phyloP scores from a whole-genome alignment of 2,888 invertebrate genomes.

The Apamea epomidion region DNA sequence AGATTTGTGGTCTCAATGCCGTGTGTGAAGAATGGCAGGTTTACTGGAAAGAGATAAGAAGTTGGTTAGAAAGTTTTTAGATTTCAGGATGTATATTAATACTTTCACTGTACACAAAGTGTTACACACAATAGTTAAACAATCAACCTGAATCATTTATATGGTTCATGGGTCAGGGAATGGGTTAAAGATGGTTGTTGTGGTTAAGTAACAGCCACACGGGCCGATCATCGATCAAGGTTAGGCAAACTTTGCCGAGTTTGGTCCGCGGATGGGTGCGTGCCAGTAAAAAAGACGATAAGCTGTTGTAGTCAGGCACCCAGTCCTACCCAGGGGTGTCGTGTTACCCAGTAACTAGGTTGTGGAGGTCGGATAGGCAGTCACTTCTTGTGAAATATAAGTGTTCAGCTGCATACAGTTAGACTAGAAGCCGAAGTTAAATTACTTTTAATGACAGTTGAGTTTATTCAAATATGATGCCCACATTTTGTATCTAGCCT shows the following conservation, averaged over 20 bases:
- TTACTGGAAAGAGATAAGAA: slow-evolving; percentile 72
- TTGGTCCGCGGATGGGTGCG: too few species aligned
- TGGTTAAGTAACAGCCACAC: not conserved
- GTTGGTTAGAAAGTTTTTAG: not conserved
- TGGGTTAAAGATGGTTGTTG: not conserved
- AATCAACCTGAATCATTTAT: too few species aligned
- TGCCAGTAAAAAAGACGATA: not conserved
- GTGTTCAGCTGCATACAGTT: too few species aligned
- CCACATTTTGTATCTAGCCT: not conserved
- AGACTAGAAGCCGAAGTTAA: too few species aligned
- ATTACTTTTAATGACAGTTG: too few species aligned
- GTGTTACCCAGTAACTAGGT: not conserved
- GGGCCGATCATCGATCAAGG: not conserved
- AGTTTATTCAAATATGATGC: not conserved
- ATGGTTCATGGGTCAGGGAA: too few species aligned
- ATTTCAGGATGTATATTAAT: not conserved
- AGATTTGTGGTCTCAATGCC: slow-evolving; percentile 80
- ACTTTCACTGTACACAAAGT: too few species aligned
- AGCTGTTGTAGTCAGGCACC: not conserved
- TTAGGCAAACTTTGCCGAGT: too few species aligned
- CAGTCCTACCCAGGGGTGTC: not conserved
- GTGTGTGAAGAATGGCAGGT: slow-evolving; percentile 83
- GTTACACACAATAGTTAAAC: too few species aligned
- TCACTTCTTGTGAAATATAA: too few species aligned
- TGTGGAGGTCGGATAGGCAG: too few species aligned